Evolutionary conservation across 2,113 vertebrate genomes (phyloP), one percentile per base, ranked within the genome.

Genomic region (Nycticebus coucang): DNA sequence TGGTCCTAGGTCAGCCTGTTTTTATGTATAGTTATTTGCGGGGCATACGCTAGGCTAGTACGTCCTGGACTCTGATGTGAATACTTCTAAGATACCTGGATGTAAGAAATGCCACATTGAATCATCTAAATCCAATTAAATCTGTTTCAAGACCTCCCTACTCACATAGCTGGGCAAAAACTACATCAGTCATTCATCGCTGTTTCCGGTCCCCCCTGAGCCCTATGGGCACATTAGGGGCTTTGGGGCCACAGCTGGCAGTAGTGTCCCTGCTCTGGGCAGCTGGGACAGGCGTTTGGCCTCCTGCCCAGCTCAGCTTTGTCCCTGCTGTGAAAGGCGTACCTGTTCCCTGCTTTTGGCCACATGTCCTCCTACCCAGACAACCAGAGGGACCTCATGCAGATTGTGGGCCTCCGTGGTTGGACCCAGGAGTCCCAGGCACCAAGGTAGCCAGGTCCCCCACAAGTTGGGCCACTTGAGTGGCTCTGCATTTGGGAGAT

Each of bases 231-330:
- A 7, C 64, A 28, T 19, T 19, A 21, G 37, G 18, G 69, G 7
- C 45, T 60, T 74, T 50, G 53, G 24, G 37, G 35, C 9, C 9
- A 7, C 28, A 7, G 30, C 13, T 4, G 30, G 28, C 53, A 75
- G 33, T 4, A 17, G 8, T 24, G 2, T 28, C 30, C 15, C 4
- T 21, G 4, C 71, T 28, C n/a, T 0, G 1, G 30, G 77, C 33
- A 53, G 26, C 53, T 55, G 28, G 21, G 19, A 7, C 28, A 24
- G 59, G 55, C 41, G 60, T 26, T 55, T 12, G 22, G 21, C 62
- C 37, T 78, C 50, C 68, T 37, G 45, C 6, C 33, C 33, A 41
- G 24, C 22, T 57, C 45, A 53, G 81, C 21, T 35, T 2, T 14
- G 60, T 37, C 75, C 35, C 55, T 55, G 28, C 18, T 14, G 3